Conservation (phyloP, 2,888 invertebrate species). For the Aporophyla nigra region DNA sequence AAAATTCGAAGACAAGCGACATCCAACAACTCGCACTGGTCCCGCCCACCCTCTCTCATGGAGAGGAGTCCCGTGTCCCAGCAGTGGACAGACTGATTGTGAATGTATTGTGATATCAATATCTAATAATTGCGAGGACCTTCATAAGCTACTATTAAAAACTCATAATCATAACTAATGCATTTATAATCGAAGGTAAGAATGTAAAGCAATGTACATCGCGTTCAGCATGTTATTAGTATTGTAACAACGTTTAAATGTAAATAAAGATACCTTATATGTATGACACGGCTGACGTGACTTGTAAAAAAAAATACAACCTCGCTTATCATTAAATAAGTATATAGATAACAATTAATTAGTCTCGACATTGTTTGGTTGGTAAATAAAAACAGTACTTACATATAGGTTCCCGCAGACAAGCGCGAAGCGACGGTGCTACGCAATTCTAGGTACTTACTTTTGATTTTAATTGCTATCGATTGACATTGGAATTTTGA, state of each 20-base stretch:
- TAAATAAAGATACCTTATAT: conserved; percentile 34
- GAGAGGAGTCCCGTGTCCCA: too few species aligned
- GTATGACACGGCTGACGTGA: conserved; percentile 9
- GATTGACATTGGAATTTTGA: too few species aligned
- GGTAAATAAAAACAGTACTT: neutral
- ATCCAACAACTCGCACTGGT: too few species aligned
- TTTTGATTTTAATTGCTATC: too few species aligned
- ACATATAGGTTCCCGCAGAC: neutral
- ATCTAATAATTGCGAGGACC: neutral
- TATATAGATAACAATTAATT: neutral
- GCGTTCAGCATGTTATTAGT: conserved; percentile 23
- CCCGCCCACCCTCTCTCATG: too few species aligned
- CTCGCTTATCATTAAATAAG: neutral
- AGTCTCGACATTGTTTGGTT: neutral
- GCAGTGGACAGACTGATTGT: neutral
- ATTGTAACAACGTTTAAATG: conserved; percentile 35
- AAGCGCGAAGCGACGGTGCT: neutral
- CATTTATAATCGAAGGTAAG: conserved; percentile 40
- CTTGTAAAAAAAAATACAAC: conserved; percentile 1
- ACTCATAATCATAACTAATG: conserved; percentile 21
- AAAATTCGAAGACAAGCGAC: too few species aligned
- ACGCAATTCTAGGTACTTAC: too few species aligned
- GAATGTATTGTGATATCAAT: neutral
- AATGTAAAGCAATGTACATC: conserved; percentile 7
- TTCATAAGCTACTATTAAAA: conserved; percentile 1